phyloP scores from a whole-genome alignment of 2,888 invertebrate genomes.

The Drosophila leonis region DNA sequence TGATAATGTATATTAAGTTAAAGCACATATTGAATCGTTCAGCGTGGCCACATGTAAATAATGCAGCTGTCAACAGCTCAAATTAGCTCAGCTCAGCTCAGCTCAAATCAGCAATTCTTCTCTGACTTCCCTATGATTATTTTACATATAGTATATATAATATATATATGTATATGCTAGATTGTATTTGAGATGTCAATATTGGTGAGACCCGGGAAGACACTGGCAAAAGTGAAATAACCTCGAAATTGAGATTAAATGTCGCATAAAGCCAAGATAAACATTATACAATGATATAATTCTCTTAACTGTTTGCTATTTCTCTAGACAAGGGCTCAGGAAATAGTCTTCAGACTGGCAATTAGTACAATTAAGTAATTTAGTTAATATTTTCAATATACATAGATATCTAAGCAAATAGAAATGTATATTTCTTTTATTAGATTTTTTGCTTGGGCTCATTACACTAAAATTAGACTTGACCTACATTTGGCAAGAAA shows the following conservation, averaged over 20 bases:
- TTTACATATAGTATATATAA: background rate
- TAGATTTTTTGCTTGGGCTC: constrained; percentile 14
- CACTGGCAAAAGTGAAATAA: too few species aligned
- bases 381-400: background rate
- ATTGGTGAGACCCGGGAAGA: background rate
- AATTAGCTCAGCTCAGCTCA: constrained; percentile 44
- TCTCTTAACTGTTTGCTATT: background rate
- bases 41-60: constrained; percentile 35
- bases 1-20: constrained; percentile 43
- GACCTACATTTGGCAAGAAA: constrained; percentile 44
- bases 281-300: background rate
- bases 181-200: background rate
- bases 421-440: constrained; percentile 11
- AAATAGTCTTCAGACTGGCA: background rate
- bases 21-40: constrained; percentile 15
- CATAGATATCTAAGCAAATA: background rate
- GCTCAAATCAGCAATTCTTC: constrained; percentile 32
- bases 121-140: constrained; percentile 9
- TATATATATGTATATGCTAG: background rate
- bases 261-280: background rate
- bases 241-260: background rate
- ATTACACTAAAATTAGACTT: constrained; percentile 52
- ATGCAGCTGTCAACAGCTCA: constrained; percentile 42
- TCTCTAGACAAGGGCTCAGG: background rate
- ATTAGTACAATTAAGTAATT: background rate